These are phyloP conservation scores for Chrysogorgia sp. DNA, from an alignment of 92 coral and sea anemone species.

Conservation along the genomic window DNA sequence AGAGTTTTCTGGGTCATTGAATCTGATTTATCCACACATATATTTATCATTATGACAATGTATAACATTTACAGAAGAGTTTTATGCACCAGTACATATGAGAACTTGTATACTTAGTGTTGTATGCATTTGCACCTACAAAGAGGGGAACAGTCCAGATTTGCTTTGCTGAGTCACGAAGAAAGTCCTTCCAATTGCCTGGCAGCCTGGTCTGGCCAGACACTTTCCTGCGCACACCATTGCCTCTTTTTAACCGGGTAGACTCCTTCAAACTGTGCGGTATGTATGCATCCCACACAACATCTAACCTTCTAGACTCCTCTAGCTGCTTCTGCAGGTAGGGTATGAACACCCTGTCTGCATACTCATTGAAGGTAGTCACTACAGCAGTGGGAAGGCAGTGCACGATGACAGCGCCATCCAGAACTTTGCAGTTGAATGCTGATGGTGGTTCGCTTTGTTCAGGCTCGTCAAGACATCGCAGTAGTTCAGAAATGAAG, in stretches of 20 bases:
- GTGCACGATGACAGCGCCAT: slow-evolving; percentile 51
- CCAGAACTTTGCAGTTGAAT: slow-evolving; percentile 58
- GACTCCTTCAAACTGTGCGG: slow-evolving; percentile 49
- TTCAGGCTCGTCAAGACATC: neutral
- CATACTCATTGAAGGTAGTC: slow-evolving; percentile 49
- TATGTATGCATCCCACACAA: slow-evolving; percentile 40
- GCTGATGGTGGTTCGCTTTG: slow-evolving; percentile 33
- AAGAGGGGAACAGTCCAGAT: slow-evolving; percentile 44
- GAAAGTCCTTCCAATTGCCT: slow-evolving; percentile 29
- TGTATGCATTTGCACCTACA: too few relatives aligned
- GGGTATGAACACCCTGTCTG: slow-evolving; percentile 33
- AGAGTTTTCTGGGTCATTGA: too few relatives aligned
- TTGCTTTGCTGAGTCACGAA: slow-evolving; percentile 58
- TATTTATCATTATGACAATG: too few relatives aligned
- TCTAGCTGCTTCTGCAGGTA: slow-evolving; percentile 23
- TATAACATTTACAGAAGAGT: too few relatives aligned
- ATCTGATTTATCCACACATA: too few relatives aligned
- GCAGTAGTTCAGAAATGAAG: slow-evolving; percentile 18
- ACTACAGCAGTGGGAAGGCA: slow-evolving; percentile 41
- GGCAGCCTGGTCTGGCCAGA: slow-evolving; percentile 34
- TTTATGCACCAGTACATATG: too few relatives aligned
- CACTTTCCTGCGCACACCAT: slow-evolving; percentile 45
- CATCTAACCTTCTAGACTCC: slow-evolving; percentile 34
- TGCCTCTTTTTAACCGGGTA: slow-evolving; percentile 44
- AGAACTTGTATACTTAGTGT: too few relatives aligned